A percentile compares a stretch with the other conserved stretches of the same genome.
These are phyloP conservation scores for Pteropus rufus DNA, from an alignment of 2,797 vertebrate species.

Conservation along the genomic window DNA sequence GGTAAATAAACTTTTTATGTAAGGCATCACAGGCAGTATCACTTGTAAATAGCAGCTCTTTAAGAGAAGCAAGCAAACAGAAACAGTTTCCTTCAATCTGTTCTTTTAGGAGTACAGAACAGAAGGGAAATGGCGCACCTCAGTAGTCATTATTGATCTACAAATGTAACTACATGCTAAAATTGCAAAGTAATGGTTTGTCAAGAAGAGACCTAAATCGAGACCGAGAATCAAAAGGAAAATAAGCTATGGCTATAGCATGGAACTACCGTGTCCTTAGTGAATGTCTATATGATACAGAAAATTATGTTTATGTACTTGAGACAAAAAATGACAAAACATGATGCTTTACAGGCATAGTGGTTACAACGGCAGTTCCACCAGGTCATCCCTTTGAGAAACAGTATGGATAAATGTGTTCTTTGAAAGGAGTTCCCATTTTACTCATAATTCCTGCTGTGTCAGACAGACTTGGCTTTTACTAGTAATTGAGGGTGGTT, in stretches of 20 bases:
- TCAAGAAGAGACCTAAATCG: not conserved
- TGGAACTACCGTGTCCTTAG: not conserved
- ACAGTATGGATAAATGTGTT: not conserved
- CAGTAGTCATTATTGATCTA: not conserved
- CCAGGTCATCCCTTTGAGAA: not conserved
- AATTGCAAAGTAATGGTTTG: not conserved
- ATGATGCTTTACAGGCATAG: not conserved
- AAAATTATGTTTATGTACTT: not conserved
- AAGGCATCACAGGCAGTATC: conserved; percentile 20
- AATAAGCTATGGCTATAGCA: not conserved
- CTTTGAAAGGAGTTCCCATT: not conserved
- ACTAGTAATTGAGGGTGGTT: not conserved
- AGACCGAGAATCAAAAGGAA: not conserved
- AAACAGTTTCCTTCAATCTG: conserved; percentile 57
- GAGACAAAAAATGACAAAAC: not conserved
- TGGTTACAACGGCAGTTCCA: not conserved
- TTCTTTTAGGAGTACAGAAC: not conserved
- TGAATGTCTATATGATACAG: not conserved
- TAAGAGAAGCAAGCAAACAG: conserved; percentile 52
- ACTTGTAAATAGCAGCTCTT: conserved; percentile 62
- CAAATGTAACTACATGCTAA: not conserved
- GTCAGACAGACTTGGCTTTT: not conserved
- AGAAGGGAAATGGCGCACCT: not conserved
- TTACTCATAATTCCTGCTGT: not conserved
- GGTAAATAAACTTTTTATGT: conserved; percentile 50